phyloP scores from a whole-genome alignment of 2,797 vertebrate genomes.

The Bovichtus diacanthus region DNA sequence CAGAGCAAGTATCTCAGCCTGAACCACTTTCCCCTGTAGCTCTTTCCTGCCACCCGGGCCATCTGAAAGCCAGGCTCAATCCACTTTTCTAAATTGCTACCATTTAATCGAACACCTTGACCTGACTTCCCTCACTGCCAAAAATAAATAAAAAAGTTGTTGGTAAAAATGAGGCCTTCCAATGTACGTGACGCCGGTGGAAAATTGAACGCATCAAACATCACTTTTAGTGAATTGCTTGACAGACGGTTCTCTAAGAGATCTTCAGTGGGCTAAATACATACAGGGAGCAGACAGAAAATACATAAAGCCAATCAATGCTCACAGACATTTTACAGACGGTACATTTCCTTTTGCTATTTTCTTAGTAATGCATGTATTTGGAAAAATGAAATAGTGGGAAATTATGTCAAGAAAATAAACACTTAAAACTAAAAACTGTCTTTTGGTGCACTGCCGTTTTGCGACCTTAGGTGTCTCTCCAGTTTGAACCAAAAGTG shows the following conservation, averaged over 20 bases:
- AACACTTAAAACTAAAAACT: not conserved
- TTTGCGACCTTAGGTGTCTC: constrained; percentile 1
- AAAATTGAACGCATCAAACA: constrained; percentile 73
- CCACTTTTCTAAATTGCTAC: constrained; percentile 83
- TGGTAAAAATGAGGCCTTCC: constrained; percentile 72
- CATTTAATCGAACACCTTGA: constrained; percentile 82
- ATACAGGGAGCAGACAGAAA: not conserved
- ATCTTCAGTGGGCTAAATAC: constrained; percentile 29
- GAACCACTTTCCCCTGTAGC: constrained; percentile 73
- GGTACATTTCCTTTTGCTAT: not conserved
- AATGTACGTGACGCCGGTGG: constrained; percentile 62
- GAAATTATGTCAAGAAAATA: not conserved
- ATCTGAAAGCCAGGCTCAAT: constrained; percentile 75
- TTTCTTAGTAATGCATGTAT: not conserved
- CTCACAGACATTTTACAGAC: not conserved
- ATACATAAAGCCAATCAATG: not conserved
- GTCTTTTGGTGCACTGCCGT: not conserved
- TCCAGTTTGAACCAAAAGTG: constrained; percentile 11
- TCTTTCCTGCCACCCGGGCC: constrained; percentile 63
- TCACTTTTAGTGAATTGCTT: constrained; percentile 67
- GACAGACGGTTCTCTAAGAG: constrained; percentile 52
- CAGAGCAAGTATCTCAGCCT: constrained; percentile 64
- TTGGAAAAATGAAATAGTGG: not conserved
- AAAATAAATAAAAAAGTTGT: constrained; percentile 78
- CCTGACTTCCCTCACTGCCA: constrained; percentile 70